Base-by-base conservation (phyloP, 2,888 invertebrate genomes). In the Drosophila neutralis region DNA sequence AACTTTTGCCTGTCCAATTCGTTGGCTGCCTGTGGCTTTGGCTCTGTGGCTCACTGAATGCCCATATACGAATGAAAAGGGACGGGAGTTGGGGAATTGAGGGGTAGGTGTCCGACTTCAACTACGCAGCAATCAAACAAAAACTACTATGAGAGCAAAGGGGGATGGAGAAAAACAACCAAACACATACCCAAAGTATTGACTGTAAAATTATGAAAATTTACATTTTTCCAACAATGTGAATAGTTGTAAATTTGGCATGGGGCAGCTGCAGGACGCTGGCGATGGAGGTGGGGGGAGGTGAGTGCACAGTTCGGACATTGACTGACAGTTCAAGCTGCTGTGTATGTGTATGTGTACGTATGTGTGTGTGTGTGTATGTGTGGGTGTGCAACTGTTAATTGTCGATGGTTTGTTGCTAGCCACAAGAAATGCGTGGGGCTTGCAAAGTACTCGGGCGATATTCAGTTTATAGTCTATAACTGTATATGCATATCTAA, bases 201-300 rank as follows among this genome's bases (percentile, higher is more conserved):
- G 87, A 87, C 87, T 84, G 73, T 76, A 73, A 83, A 85, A 85
- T 85, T 85, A 85, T 85, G 85, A 86, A 87, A 85, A 87, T 85
- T 85, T 85, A 85, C 79, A 85, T 85, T 87, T 80, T 80, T 80
- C 74, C 80, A 76, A 78, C 76, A 76, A 79, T 78, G 65, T 57
- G 51, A 71, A 78, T 79, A 78, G 78, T 78, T 78, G 27, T 11
- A 42, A 36, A 64, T 56, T 60, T 49, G 61, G 65, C 35, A 52
- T 54, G 62, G 48, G 65, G 67, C 36, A 27, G 56, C 29, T 38
- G 38, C 18, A 10, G 33, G 18, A 8, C 6, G 51, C n/a, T 51
- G 49, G 2, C 18, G 18, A 29, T 51, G 29, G 21, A 0, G 7
- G 2, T 2, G 15, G 21, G 36, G 4, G 18, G 36, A 24, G 45